Base-by-base conservation (phyloP, 2,113 vertebrate genomes). In the Serinus canaria region DNA sequence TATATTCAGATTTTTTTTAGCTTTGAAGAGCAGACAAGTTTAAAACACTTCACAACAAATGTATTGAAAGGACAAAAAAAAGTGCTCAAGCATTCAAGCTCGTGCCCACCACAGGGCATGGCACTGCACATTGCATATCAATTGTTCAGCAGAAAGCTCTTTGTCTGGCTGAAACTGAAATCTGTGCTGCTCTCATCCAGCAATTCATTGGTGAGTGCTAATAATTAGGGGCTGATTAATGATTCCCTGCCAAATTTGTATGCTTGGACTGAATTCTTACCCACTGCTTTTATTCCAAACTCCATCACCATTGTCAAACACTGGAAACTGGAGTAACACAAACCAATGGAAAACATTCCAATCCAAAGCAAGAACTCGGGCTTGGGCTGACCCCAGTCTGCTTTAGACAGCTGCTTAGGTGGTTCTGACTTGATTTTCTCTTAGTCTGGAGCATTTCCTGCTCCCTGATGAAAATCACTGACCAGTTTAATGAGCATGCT, bases 401-500 rank as follows among this genome's bases (percentile, higher is more conserved):
- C 67, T 88, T 80, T 15, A 55, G 13, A 52, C 56, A 20, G 30
- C 43, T 84, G 46, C 72, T 33, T 15, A 47, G 50, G 7, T 39
- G 37, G 49, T 37, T 91, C 55, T 90, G 44, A 64, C 60, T 92
- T 31, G 43, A 72, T 69, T 96, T 94, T 43, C 94, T 58, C 56
- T 87, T 10, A 37, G 44, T 93, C 50, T 96, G 75, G 39, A 92
- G 41, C 73, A 83, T 88, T 94, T 89, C 67, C 22, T 70, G 47
- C 37, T 94, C 63, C 89, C 69, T 74, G 72, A 23, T 89, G 83
- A 63, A 97, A 97, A 92, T 66, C 35, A 80, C 91, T 82, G 85
- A 73, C 92, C 93, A 95, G 53, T 50, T 90, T 89, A 94, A 96
- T 82, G 91, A 92, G 90, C 86, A 83, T n/a, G 37, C 63, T 76